Percentiles rank a stretch among this genome's conserved stretches.
phyloP scores from a whole-genome alignment of 2,113 vertebrate species.

The Psilopogon haemacephalus region DNA sequence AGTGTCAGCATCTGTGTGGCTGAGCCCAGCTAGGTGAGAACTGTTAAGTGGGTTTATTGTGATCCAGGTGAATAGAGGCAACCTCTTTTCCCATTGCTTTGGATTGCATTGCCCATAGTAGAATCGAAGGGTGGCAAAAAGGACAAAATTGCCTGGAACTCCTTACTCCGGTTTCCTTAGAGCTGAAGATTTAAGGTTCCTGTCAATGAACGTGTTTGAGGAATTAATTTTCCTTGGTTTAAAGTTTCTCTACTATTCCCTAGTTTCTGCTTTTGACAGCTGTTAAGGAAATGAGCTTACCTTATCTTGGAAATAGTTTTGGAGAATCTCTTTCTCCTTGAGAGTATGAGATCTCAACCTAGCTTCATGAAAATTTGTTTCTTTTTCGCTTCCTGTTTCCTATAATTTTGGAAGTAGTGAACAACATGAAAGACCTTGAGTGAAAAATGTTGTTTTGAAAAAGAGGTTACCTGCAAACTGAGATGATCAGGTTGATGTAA shows the following conservation, averaged over 20 bases:
- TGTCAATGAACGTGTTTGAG: neutral
- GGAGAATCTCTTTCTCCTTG: neutral
- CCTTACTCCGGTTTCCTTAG: neutral
- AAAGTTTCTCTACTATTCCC: neutral
- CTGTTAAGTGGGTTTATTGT: neutral
- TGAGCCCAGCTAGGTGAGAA: neutral
- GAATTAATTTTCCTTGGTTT: neutral
- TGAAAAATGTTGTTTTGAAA: neutral
- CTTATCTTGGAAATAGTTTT: neutral
- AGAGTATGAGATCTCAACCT: neutral
- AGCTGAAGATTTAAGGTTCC: neutral
- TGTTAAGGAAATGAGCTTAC: neutral
- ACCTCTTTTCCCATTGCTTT: neutral
- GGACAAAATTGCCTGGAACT: neutral
- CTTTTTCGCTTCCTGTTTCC: neutral
- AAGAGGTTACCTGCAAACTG: neutral
- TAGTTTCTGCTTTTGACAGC: neutral
- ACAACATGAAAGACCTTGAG: neutral
- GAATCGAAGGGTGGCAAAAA: neutral
- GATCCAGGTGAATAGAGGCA: neutral
- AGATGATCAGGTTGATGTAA: neutral
- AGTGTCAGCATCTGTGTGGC: neutral
- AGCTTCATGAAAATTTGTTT: neutral
- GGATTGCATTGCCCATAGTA: neutral
- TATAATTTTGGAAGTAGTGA: neutral